Evolutionary conservation across 2,888 invertebrate species (phyloP).

Genomic region (Megalurothrips usitatus): DNA sequence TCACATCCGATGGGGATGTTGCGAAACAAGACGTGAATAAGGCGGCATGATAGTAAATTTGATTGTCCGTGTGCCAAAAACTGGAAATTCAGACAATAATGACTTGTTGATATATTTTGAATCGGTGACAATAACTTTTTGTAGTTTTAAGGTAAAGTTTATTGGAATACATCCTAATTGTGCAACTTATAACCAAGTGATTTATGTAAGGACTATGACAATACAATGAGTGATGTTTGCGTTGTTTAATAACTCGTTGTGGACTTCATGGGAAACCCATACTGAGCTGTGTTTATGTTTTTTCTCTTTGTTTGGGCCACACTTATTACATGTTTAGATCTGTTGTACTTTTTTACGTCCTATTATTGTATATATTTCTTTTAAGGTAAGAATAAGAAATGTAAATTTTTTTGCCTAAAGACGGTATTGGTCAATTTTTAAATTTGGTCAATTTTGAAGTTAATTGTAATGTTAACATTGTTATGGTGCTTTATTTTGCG

Average conservation of each 20-base stretch:
- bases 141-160: neutral
- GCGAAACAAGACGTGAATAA: no score
- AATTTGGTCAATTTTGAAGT: conserved; percentile 7
- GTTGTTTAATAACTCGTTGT: no score
- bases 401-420: neutral
- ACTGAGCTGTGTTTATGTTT: neutral
- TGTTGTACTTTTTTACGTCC: conserved; percentile 25
- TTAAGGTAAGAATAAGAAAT: neutral
- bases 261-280: neutral
- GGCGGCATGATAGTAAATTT: no score
- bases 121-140: conserved; percentile 15
- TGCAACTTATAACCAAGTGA: neutral
- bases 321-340: neutral
- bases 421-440: neutral
- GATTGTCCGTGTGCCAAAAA: neutral
- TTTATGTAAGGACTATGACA: neutral
- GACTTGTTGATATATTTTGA: conserved; percentile 7
- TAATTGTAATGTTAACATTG: neutral
- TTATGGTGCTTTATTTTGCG: neutral
- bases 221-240: neutral
- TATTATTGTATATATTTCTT: conserved; percentile 9
- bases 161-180: neutral
- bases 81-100: neutral
- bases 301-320: neutral
- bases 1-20: neutral